A percentile compares a stretch with the other conserved stretches of the same genome.
These are phyloP conservation scores for Synergus gifuensis DNA, from an alignment of 2,888 invertebrate genomes.

Conservation along the genomic window DNA sequence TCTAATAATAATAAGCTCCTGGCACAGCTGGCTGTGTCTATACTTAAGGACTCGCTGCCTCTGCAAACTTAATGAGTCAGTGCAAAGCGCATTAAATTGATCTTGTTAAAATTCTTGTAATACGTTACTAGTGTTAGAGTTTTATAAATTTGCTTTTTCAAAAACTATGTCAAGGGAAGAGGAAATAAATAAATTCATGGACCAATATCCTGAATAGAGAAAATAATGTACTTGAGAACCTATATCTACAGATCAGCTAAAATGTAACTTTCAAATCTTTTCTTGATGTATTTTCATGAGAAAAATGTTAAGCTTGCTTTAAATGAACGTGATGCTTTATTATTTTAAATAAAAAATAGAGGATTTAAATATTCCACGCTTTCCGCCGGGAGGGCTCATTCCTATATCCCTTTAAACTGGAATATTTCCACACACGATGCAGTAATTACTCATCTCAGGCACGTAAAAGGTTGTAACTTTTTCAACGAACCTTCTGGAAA, in stretches of 20 bases:
- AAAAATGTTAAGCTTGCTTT: neutral
- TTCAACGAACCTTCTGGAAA: slow-evolving; percentile 10
- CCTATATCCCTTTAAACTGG: neutral
- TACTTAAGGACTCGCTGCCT: slow-evolving; percentile 26
- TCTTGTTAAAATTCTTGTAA: neutral
- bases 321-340: neutral
- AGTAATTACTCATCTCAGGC: slow-evolving; percentile 16
- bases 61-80: slow-evolving; percentile 47
- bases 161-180: neutral
- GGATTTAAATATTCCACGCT: neutral
- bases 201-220: neutral
- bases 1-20: slow-evolving; percentile 67
- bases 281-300: neutral
- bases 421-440: neutral
- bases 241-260: neutral
- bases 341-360: neutral
- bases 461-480: slow-evolving; percentile 13
- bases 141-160: neutral
- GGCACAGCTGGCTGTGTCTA: slow-evolving; percentile 32
- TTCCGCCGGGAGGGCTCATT: too few relatives aligned
- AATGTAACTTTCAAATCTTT: neutral
- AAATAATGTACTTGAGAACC: neutral
- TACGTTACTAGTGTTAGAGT: too few relatives aligned
- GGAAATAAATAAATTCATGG: neutral
- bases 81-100: neutral